Evolutionary conservation across 1,140 invertebrate species (phyloP), one percentile per base, ranked within the genome.

Genomic region (Halesus radiatus): DNA sequence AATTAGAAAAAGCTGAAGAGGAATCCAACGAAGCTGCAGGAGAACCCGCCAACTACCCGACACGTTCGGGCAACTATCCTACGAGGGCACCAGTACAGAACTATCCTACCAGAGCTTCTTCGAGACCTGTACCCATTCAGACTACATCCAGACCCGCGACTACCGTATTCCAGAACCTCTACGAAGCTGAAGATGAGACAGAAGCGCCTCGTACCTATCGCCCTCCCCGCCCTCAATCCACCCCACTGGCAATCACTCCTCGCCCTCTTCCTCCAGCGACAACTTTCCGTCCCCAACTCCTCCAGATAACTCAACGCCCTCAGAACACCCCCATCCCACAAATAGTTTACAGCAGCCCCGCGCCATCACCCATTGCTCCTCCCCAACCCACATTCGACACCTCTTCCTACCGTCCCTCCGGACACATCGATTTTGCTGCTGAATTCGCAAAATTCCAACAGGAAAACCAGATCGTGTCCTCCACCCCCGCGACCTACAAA

Each of bases 401-500:
- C 80, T 86, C 26, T 86, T 86, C 45, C 86, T 86, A 37, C 85
- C 88, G 45, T 85, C 85, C 80, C 82, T 88, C 88, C 20, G 87
- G 90, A 74, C 90, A 91, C 58, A 90, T 94, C 52, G 92, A 94
- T 86, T 94, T 94, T 76, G 93, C 93, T 52, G 92, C 92, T 13
- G 94, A 95, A 86, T 93, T 95, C 80, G 93, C 94, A 62, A 94
- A 93, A 84, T 95, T 95, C 90, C 93, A 95, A 84, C 91, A 94
- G 80, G 93, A 94, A n/a, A 93, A 94, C 81, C 92, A 92, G 84
- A 88, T 91, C 7, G 88, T 87, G n/a, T 88, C 89, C 1, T 88
- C 90, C 3, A 89, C 89, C 3, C 87, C 88, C 3, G 79, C 88
- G 1, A 80, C 85, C 50, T 85, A 84, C 75, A 87, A 85, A 73